Conservation (phyloP, 2,797 vertebrate genomes). For the Rhinatrema bivittatum region DNA sequence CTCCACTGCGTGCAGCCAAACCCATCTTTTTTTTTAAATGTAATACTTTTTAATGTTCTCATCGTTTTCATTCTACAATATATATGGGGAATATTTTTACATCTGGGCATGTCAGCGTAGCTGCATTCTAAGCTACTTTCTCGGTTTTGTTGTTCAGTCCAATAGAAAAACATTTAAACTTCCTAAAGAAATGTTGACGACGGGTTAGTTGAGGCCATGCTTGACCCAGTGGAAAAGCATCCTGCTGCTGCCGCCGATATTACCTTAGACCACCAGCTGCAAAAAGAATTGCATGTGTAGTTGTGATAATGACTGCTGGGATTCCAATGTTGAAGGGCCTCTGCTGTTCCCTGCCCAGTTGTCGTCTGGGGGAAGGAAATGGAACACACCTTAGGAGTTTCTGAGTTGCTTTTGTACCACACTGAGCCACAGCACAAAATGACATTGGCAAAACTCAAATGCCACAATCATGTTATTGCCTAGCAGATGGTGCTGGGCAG, state of each 20-base stretch:
- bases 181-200: no score
- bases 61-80: no score
- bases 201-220: not conserved
- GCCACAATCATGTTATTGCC: not conserved
- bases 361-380: not conserved
- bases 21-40: no score
- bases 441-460: not conserved
- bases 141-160: no score
- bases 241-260: not conserved
- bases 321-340: not conserved
- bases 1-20: no score
- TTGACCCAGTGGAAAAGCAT: not conserved
- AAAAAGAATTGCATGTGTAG: no score
- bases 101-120: no score
- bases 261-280: not conserved
- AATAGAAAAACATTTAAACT: no score
- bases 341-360: not conserved
- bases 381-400: not conserved
- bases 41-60: no score
- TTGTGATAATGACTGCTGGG: fast-evolving
- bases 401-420: fast-evolving
- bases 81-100: no score
- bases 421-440: conserved; percentile 1
- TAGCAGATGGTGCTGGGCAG: not conserved
- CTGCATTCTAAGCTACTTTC: no score